phyloP scores from a whole-genome alignment of 2,113 vertebrate genomes.

The Eonycteris spelaea region DNA sequence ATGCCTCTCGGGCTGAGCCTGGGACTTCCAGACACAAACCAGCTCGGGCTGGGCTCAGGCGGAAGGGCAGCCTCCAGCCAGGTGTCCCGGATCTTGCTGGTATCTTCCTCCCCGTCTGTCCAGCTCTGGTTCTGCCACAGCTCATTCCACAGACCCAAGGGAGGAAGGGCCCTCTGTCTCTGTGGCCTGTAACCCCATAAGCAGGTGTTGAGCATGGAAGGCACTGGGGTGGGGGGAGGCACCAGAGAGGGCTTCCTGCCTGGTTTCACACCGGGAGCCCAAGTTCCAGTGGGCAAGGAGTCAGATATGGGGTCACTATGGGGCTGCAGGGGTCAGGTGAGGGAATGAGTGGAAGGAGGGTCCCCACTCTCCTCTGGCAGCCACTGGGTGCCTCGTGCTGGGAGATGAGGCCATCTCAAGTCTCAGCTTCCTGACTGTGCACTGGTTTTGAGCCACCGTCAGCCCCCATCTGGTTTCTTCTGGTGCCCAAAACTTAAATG shows the following conservation, averaged over 20 bases:
- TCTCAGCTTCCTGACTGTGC: background rate
- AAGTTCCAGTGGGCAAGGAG: background rate
- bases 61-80: background rate
- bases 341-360: background rate
- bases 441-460: background rate
- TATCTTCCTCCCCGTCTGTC: background rate
- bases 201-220: background rate
- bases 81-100: background rate
- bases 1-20: conserved; percentile 45
- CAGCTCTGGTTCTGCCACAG: background rate
- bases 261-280: background rate
- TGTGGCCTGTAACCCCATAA: background rate
- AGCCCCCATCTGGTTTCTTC: background rate
- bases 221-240: no score
- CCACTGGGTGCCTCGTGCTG: background rate
- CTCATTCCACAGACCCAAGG: background rate
- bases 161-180: background rate
- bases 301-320: background rate
- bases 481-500: background rate
- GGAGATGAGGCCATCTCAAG: background rate
- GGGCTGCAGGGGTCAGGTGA: background rate
- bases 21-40: conserved; percentile 52
- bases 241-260: background rate
- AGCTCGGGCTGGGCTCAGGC: conserved; percentile 33
- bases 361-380: background rate